Evolutionary conservation across 2,888 invertebrate species (phyloP).

Genomic region (Nephrotoma appendiculata): DNA sequence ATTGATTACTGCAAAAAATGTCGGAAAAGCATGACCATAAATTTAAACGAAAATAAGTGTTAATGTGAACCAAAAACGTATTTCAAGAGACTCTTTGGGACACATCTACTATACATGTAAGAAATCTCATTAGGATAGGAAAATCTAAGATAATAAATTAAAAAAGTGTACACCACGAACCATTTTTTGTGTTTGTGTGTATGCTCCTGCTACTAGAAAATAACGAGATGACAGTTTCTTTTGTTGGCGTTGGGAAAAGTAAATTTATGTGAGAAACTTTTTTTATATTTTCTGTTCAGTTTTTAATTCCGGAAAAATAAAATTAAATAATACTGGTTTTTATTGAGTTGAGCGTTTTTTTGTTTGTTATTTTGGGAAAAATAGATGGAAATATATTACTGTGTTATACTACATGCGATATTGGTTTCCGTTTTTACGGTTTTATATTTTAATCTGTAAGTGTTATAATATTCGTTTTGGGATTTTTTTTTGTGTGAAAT

Average conservation of each 20-base stretch:
- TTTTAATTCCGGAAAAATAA: background rate
- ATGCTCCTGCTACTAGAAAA: background rate
- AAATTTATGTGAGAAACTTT: background rate
- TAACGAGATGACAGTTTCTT: background rate
- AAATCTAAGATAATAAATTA: background rate
- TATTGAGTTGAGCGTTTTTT: background rate
- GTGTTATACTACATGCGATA: background rate
- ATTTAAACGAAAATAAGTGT: background rate
- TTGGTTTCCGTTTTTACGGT: background rate
- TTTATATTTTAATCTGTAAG: background rate
- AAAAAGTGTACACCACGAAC: background rate
- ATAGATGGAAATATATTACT: background rate
- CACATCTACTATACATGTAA: background rate
- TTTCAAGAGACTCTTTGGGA: background rate
- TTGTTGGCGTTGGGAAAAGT: background rate
- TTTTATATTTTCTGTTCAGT: background rate
- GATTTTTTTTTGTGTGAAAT: background rate
- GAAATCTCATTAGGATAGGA: background rate
- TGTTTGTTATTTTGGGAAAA: background rate
- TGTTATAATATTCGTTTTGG: background rate
- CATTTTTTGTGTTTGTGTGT: background rate
- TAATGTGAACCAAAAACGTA: background rate
- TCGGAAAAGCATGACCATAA: background rate
- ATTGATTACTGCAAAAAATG: background rate
- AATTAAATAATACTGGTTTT: background rate